phyloP scores from a whole-genome alignment of 2,888 invertebrate species.

The Furcula furcula region DNA sequence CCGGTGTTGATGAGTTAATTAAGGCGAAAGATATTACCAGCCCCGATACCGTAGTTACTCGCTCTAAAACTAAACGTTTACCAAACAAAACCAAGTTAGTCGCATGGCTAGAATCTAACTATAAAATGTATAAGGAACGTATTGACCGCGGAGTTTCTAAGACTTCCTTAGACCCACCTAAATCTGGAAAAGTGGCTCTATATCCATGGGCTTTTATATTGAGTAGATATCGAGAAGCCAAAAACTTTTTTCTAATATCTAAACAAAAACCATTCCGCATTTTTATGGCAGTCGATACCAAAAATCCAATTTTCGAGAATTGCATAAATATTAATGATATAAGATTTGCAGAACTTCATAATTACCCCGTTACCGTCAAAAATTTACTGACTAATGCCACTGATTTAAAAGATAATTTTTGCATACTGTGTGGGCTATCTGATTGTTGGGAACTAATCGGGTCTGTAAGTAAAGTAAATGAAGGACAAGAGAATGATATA shows the following conservation, averaged over 20 bases:
- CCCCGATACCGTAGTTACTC: constrained; percentile 1
- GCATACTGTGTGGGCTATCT: constrained; percentile 62
- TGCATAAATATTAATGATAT: constrained; percentile 65
- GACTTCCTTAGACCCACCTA: constrained; percentile 50
- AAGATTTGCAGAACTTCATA: constrained; percentile 50
- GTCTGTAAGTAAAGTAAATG: constrained; percentile 52
- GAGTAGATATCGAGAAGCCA: constrained; percentile 54
- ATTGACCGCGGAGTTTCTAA: constrained; percentile 39
- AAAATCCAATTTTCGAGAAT: constrained; percentile 45
- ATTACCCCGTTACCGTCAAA: constrained; percentile 63
- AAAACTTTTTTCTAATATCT: constrained; percentile 61
- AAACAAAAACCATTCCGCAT: constrained; percentile 54
- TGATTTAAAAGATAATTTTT: constrained; percentile 59
- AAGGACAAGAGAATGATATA: constrained; percentile 9
- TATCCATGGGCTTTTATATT: constrained; percentile 66
- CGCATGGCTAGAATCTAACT: constrained; percentile 60
- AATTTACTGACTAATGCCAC: constrained; percentile 57
- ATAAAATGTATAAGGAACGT: constrained; percentile 55
- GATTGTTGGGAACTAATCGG: constrained; percentile 71
- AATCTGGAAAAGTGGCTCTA: constrained; percentile 48
- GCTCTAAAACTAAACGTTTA: constrained; percentile 19
- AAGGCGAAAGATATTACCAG: background rate
- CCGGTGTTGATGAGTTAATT: constrained; percentile 5
- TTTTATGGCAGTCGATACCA: constrained; percentile 57
- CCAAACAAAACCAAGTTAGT: constrained; percentile 44